Base-by-base conservation (phyloP, 2,888 invertebrate genomes). In the Drosophila lacicola region DNA sequence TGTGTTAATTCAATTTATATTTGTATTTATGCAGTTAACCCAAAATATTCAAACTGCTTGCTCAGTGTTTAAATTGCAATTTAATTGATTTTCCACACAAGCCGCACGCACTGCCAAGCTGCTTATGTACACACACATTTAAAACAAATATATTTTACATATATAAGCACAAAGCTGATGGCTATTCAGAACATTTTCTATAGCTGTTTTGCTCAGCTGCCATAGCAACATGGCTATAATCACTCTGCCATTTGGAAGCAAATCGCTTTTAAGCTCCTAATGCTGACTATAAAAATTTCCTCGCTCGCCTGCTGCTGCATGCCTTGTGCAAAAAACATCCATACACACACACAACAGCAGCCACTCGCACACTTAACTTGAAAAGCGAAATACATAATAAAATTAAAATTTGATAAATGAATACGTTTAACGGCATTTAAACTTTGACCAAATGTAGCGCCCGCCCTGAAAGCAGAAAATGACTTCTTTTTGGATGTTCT, bases 341-440 rank as follows among this genome's bases (percentile, higher is more conserved):
- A 33, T n/a, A 51, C 36, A 50, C 57, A 61, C 39, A 53, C 50
- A 19, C 4, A 34, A 11, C 13, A 39, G 37, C 39, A n/a, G 10
- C 11, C 21, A 49, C 36, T 19, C 49, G 36, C 41, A 56, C 46
- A 33, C 54, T 49, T 39, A 9, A 49, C 44, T 51, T 47, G 17
- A 39, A 42, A 69, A 56, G 51, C 61, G 65, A 70, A 74, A 80
- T 76, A 64, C 21, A 72, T 47, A 76, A 81, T 69, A 73, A 72
- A 74, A 73, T 73, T 68, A 64, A 65, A 79, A 79, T 81, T 83
- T 83, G 77, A 83, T 86, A 83, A 81, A 84, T 86, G 68, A 74
- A 64, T 75, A 58, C 58, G 65, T 79, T 81, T 68, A 80, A 69
- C 60, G 74, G 70, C 75, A 68, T 78, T 78, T 82, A 78, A 78